These are phyloP conservation scores for Chascanopsetta lugubris DNA, from an alignment of 2,113 vertebrate genomes.

Conservation along the genomic window DNA sequence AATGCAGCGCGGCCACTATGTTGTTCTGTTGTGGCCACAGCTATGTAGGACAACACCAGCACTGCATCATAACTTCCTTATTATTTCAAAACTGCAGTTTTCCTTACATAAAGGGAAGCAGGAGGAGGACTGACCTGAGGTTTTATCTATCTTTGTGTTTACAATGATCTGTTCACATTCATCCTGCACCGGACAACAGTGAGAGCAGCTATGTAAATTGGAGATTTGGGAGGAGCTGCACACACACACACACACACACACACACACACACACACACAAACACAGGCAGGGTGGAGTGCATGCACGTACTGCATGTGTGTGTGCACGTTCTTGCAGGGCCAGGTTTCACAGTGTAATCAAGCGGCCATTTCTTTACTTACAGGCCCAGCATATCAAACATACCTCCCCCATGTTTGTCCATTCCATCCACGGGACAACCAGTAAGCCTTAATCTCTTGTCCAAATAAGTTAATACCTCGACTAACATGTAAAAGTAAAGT, in stretches of 20 bases:
- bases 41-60: constrained; percentile 12
- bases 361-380: constrained; percentile 54
- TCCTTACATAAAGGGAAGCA: background rate
- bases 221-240: constrained; percentile 5
- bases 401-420: constrained; percentile 66
- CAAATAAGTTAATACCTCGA: constrained; percentile 76
- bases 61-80: background rate
- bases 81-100: background rate
- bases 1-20: constrained; percentile 31
- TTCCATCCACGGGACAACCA: constrained; percentile 69
- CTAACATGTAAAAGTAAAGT: constrained; percentile 77
- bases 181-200: constrained; percentile 12
- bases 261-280: too few relatives aligned
- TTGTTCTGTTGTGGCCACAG: constrained; percentile 22
- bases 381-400: constrained; percentile 63
- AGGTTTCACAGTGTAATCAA: constrained; percentile 24
- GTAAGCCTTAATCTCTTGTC: constrained; percentile 66
- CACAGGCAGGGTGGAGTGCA: constrained; percentile 20
- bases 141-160: constrained; percentile 9
- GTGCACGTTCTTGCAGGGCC: constrained; percentile 14
- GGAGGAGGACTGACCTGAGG: background rate
- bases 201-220: constrained; percentile 12
- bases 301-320: too few relatives aligned
- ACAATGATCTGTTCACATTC: constrained; percentile 18
- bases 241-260: too few relatives aligned